These are phyloP conservation scores for Acipenser transmontanus DNA, from an alignment of 2,797 vertebrate genomes.

Conservation along the genomic window DNA sequence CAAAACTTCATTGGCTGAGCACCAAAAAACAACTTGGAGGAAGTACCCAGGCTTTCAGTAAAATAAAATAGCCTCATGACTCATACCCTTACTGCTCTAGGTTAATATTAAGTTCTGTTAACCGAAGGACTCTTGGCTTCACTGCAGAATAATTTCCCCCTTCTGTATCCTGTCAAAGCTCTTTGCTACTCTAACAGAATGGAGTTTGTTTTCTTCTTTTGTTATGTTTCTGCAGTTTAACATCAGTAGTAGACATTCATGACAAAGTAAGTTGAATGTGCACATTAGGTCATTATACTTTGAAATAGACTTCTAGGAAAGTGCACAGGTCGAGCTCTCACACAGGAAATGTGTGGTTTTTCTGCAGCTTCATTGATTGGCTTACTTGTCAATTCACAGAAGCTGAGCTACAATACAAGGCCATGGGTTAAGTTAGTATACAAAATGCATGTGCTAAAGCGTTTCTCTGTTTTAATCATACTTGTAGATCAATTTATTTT, in stretches of 20 bases:
- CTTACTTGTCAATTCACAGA: not conserved
- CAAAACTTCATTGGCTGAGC: constrained; percentile 22
- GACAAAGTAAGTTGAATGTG: no score
- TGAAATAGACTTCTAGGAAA: not conserved
- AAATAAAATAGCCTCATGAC: constrained; percentile 31
- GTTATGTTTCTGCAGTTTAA: no score
- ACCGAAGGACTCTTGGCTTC: constrained; percentile 62
- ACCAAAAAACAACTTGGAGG: constrained; percentile 24
- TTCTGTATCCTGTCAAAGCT: constrained; percentile 34
- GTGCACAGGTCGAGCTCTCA: not conserved
- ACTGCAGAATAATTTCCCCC: constrained; percentile 47
- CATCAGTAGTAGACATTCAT: no score
- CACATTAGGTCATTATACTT: not conserved
- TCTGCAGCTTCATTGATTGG: not conserved
- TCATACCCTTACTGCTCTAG: constrained; percentile 60
- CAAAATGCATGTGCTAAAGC: not conserved
- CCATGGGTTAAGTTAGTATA: no score
- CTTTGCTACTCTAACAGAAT: constrained; percentile 33
- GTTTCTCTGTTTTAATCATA: not conserved
- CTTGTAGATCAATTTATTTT: no score
- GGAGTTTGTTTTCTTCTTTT: not conserved
- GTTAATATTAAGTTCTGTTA: constrained; percentile 66
- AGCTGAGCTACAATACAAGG: not conserved
- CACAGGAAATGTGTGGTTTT: constrained; percentile 1
- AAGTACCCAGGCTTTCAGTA: constrained; percentile 41